Evolutionary conservation across 2,888 invertebrate genomes (phyloP).

Genomic region (Electrophaes corylata): DNA sequence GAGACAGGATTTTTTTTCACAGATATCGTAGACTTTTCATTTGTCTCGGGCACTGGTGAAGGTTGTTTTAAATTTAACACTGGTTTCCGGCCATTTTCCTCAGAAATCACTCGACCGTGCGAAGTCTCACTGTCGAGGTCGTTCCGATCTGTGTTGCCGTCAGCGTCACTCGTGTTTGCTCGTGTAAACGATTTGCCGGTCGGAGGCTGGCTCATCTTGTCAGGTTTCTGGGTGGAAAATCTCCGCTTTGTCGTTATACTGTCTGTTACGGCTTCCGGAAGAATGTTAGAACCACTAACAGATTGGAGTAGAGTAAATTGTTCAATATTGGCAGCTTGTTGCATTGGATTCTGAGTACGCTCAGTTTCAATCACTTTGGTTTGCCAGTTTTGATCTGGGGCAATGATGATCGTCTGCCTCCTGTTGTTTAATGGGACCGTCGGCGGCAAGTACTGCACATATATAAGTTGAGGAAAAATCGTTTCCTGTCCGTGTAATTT

Average conservation of each 20-base stretch:
- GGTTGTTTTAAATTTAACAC: conserved; percentile 3
- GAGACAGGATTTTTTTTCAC: conserved; percentile 9
- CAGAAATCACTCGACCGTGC: not conserved
- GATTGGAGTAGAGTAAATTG: conserved; percentile 32
- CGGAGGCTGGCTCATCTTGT: conserved; percentile 22
- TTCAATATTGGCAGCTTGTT: conserved; percentile 35
- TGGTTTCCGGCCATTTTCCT: conserved; percentile 10
- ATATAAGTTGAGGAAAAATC: conserved; percentile 42
- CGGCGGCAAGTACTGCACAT: conserved; percentile 32
- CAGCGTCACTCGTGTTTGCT: conserved; percentile 8
- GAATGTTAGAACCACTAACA: conserved; percentile 35
- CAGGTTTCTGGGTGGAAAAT: conserved; percentile 38
- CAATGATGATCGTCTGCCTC: conserved; percentile 26
- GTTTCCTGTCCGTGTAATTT: conserved; percentile 51
- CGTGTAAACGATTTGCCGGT: not conserved
- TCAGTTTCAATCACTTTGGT: conserved; percentile 15
- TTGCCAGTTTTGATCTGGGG: conserved; percentile 29
- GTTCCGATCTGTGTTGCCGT: conserved; percentile 10
- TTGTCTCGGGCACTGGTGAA: conserved; percentile 6
- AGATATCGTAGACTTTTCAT: conserved; percentile 5
- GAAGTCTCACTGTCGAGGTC: conserved; percentile 13
- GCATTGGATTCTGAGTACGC: conserved; percentile 23
- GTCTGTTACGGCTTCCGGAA: conserved; percentile 36
- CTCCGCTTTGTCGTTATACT: conserved; percentile 40
- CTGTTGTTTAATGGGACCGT: conserved; percentile 32